phyloP scores from a whole-genome alignment of 2,888 invertebrate species.

The Drosophila infuscata region DNA sequence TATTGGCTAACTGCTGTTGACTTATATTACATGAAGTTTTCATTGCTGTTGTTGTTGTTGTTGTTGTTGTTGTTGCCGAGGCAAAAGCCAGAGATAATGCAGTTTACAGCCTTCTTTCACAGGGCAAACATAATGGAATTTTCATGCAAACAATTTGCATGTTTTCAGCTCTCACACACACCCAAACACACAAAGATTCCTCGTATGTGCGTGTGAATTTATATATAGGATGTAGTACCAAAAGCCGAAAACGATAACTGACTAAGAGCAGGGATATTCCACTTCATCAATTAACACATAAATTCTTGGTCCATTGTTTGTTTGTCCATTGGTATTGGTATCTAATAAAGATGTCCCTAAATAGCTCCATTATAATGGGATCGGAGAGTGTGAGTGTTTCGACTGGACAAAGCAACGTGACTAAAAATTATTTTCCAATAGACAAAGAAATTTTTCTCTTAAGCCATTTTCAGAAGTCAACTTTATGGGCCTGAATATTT shows the following conservation, averaged over 20 bases:
- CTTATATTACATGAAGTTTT: constrained; percentile 71
- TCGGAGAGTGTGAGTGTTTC: constrained; percentile 10
- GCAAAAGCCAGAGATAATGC: constrained; percentile 60
- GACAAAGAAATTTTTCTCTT: not conserved
- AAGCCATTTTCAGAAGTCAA: not conserved
- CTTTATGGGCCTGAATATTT: not conserved
- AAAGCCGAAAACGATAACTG: constrained; percentile 5
- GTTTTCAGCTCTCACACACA: constrained; percentile 54
- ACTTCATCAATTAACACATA: constrained; percentile 72
- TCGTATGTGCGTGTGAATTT: not conserved
- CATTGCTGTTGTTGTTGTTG: constrained; percentile 50
- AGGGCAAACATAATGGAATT: constrained; percentile 74
- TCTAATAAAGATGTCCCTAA: constrained; percentile 45
- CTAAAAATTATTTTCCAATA: not conserved
- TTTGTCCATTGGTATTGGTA: constrained; percentile 27
- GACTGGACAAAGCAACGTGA: not conserved
- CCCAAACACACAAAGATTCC: not conserved
- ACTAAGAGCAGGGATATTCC: constrained; percentile 18
- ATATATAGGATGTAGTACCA: not conserved
- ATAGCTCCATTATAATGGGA: constrained; percentile 14
- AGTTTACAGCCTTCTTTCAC: constrained; percentile 52
- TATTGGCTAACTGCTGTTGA: constrained; percentile 72
- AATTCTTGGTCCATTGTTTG: constrained; percentile 46
- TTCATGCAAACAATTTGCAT: constrained; percentile 79
- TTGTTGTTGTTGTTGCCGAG: constrained; percentile 38